Conservation (phyloP, 2,888 invertebrate species). For the Zele albiditarsus region DNA sequence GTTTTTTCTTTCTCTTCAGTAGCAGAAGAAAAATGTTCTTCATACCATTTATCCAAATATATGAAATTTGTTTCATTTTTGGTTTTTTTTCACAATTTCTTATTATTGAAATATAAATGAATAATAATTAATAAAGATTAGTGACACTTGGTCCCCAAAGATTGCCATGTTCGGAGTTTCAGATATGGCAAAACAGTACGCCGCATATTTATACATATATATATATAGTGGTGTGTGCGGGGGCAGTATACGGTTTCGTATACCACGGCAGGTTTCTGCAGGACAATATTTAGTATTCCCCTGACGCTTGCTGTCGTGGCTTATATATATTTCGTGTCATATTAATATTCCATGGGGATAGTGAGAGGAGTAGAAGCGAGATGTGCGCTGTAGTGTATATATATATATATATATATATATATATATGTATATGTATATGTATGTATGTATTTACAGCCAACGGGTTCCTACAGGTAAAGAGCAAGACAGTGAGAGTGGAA, state of each 20-base stretch:
- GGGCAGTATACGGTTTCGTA: constrained; percentile 27
- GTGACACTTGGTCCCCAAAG: constrained; percentile 26
- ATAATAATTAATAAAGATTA: constrained; percentile 22
- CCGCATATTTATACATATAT: background rate
- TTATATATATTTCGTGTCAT: constrained; percentile 72
- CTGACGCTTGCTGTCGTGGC: constrained; percentile 69
- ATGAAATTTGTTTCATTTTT: background rate
- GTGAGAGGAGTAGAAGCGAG: constrained; percentile 47
- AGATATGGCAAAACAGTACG: constrained; percentile 24
- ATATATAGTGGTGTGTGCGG: constrained; percentile 1
- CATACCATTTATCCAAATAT: too few species aligned
- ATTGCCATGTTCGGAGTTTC: constrained; percentile 25
- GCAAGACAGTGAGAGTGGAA: constrained; percentile 5
- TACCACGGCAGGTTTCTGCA: constrained; percentile 52
- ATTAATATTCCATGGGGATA: constrained; percentile 72
- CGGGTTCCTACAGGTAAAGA: constrained; percentile 12
- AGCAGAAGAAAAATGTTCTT: too few species aligned
- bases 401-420: background rate
- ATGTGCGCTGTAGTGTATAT: background rate
- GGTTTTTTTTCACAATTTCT: background rate
- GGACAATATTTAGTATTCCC: constrained; percentile 72
- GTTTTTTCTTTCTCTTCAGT: too few species aligned
- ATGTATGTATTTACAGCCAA: background rate
- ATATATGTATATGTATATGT: too few species aligned
- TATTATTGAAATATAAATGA: constrained; percentile 5